A percentile compares a stretch with the other conserved stretches of the same genome.
Conservation (phyloP, 2,888 invertebrate genomes). For the Parnassius apollo region DNA sequence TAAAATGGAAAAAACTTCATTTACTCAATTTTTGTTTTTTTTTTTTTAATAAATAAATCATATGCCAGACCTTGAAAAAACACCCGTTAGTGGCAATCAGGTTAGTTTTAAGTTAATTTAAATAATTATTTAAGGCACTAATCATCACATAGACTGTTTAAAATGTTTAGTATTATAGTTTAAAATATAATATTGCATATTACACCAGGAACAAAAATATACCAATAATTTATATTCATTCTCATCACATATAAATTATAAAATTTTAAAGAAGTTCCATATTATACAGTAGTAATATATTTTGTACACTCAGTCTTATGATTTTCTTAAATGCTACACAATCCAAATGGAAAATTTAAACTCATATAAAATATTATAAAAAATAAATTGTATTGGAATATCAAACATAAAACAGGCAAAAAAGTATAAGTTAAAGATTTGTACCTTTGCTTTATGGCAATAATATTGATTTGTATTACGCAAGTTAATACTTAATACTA, state of each 20-base stretch:
- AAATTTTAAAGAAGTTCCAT: slow-evolving; percentile 3
- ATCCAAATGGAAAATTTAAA: slow-evolving; percentile 11
- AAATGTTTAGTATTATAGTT: no score
- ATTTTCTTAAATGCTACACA: slow-evolving; percentile 25
- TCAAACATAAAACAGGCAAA: neutral
- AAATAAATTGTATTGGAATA: neutral
- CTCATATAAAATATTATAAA: slow-evolving; percentile 6
- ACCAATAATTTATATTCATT: neutral
- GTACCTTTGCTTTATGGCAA: slow-evolving; percentile 1
- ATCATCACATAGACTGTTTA: neutral
- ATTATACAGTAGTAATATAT: slow-evolving; percentile 4
- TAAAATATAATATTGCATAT: neutral
- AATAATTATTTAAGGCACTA: no score
- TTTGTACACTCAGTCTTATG: slow-evolving; percentile 27
- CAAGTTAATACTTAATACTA: slow-evolving; percentile 2
- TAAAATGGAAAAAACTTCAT: no score
- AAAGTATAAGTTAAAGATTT: slow-evolving; percentile 5
- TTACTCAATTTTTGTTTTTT: no score
- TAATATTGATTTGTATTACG: neutral
- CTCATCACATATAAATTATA: neutral
- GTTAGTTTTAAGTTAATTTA: no score
- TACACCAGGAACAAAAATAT: no score
- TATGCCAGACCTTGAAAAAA: no score
- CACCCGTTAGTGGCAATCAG: no score
- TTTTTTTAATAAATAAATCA: no score